phyloP scores from a whole-genome alignment of 2,113 vertebrate species.

The Mustela lutreola region DNA sequence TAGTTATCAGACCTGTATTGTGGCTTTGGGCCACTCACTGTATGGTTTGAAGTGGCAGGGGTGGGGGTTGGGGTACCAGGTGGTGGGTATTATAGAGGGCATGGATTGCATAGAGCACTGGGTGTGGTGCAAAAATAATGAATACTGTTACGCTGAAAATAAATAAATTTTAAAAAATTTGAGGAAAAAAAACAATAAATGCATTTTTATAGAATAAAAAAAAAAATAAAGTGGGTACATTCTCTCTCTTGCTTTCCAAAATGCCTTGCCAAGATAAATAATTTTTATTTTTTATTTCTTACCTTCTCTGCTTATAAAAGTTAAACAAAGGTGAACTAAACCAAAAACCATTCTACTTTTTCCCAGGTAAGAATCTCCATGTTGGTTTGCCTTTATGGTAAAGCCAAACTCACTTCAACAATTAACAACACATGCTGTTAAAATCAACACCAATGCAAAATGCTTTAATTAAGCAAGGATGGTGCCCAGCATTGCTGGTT shows the following conservation, averaged over 20 bases:
- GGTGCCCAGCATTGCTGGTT: constrained; percentile 1
- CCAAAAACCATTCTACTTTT: neutral
- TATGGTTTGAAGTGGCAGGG: neutral
- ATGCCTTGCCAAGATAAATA: neutral
- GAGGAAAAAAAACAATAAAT: no score
- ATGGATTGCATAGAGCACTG: no score
- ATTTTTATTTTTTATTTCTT: constrained; percentile 35
- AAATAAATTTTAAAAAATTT: no score
- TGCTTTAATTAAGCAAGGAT: constrained; percentile 62
- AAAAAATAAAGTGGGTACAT: neutral
- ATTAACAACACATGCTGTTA: constrained; percentile 55
- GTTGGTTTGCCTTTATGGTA: constrained; percentile 49
- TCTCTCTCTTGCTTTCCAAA: constrained; percentile 45
- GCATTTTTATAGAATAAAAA: no score
- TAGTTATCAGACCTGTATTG: neutral
- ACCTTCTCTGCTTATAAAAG: neutral
- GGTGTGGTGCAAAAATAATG: no score
- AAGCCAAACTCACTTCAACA: constrained; percentile 46
- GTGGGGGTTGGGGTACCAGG: no score
- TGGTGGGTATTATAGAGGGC: no score
- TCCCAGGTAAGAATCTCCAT: neutral
- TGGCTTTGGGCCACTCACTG: neutral
- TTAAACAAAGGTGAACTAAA: constrained; percentile 26
- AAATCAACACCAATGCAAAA: constrained; percentile 46
- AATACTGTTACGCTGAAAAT: no score